These are phyloP conservation scores for Tetrao urogallus DNA, from an alignment of 2,113 vertebrate genomes.

Conservation along the genomic window DNA sequence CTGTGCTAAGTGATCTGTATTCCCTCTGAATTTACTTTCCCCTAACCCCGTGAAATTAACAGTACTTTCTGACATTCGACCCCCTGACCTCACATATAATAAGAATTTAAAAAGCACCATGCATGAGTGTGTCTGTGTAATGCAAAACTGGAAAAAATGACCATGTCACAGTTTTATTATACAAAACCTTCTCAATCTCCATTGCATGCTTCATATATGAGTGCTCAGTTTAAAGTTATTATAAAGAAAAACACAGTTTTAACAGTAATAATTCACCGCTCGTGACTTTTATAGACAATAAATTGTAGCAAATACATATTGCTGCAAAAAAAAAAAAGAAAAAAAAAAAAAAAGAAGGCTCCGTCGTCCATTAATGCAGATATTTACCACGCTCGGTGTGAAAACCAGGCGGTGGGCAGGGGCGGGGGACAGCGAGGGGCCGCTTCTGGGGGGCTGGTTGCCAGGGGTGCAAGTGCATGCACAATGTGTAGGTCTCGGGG, in stretches of 20 bases:
- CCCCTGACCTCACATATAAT: constrained; percentile 95
- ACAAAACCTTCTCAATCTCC: constrained; percentile 87
- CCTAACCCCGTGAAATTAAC: constrained; percentile 99
- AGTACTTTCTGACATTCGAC: constrained; percentile 96
- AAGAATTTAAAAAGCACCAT: constrained; percentile 98
- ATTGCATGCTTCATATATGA: constrained; percentile 84
- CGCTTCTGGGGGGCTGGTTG: constrained; percentile 71
- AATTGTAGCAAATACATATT: constrained; percentile 82
- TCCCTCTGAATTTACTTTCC: constrained; percentile 98
- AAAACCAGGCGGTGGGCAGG: constrained; percentile 71
- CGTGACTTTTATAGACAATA: constrained; percentile 86
- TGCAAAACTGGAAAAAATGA: constrained; percentile 91
- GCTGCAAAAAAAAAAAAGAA: background rate
- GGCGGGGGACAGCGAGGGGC: constrained; percentile 64
- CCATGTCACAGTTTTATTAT: constrained; percentile 92
- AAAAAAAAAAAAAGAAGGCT: constrained; percentile 56
- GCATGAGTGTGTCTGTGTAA: constrained; percentile 97
- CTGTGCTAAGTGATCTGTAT: constrained; percentile 99
- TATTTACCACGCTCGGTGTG: constrained; percentile 83
- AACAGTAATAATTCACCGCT: constrained; percentile 79
- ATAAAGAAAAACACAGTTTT: constrained; percentile 84
- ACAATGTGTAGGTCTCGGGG: constrained; percentile 79
- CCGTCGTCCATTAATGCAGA: constrained; percentile 81
- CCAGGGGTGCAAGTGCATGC: constrained; percentile 73
- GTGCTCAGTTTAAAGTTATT: constrained; percentile 83